Evolutionary conservation across 2,113 vertebrate genomes (phyloP).

Genomic region (Vicugna pacos): DNA sequence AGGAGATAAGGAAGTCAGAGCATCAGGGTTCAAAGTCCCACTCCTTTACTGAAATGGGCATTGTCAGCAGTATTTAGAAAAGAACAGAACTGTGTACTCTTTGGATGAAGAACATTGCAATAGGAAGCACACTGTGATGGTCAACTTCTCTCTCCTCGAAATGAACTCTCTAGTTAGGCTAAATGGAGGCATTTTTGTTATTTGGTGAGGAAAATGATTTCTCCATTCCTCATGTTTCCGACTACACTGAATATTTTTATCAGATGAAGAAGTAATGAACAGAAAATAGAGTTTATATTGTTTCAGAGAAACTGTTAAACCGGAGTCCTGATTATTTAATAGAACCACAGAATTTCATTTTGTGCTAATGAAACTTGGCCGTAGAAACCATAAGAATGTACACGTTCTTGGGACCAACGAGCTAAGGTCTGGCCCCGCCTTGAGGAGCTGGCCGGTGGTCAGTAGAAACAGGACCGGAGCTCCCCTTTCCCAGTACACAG

Average conservation of each 20-base stretch:
- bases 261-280: neutral
- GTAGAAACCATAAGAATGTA: neutral
- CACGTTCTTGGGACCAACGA: neutral
- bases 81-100: neutral
- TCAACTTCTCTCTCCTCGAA: slow-evolving; percentile 6
- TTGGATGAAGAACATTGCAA: neutral
- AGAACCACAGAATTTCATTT: neutral
- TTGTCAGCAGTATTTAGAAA: neutral
- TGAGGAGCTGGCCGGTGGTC: neutral
- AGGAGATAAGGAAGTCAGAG: neutral
- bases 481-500: neutral
- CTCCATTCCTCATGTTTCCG: neutral
- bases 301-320: neutral
- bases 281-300: neutral
- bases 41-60: neutral
- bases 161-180: slow-evolving; percentile 12
- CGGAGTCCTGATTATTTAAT: neutral
- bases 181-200: neutral
- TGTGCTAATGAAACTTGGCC: neutral
- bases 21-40: neutral
- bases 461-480: neutral
- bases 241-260: slow-evolving; percentile 16
- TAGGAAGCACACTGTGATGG: neutral
- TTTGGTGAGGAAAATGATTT: neutral
- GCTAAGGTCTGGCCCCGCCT: neutral